These are phyloP conservation scores for Drosophila infuscata DNA, from an alignment of 2,888 invertebrate species.

Conservation along the genomic window DNA sequence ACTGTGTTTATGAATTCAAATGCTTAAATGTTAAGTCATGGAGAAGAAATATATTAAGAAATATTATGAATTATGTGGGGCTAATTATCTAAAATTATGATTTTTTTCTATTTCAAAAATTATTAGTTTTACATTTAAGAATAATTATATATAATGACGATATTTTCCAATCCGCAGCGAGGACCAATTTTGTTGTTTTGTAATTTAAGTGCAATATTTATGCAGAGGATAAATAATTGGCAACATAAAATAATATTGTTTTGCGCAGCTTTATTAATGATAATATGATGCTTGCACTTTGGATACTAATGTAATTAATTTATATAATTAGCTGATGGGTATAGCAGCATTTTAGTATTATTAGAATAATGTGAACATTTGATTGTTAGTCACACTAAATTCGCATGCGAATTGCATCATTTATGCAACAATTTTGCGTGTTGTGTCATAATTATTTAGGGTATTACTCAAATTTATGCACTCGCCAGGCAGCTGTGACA, in stretches of 20 bases:
- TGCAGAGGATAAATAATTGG: neutral
- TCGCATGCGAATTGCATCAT: conserved; percentile 40
- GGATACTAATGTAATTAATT: conserved; percentile 12
- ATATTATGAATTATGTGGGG: neutral
- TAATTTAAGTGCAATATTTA: neutral
- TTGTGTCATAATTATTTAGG: conserved; percentile 48
- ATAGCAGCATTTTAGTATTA: neutral
- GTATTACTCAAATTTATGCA: conserved; percentile 37
- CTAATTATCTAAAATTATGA: too few relatives aligned
- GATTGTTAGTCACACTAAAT: conserved; percentile 8
- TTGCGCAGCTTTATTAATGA: neutral
- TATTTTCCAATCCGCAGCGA: neutral
- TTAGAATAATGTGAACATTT: conserved; percentile 6
- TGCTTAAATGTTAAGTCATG: neutral
- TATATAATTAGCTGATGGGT: conserved; percentile 6
- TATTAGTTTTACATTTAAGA: neutral
- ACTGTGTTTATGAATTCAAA: neutral
- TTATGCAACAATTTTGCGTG: conserved; percentile 47
- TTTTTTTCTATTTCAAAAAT: neutral
- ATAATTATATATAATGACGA: neutral
- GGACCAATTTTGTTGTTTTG: neutral
- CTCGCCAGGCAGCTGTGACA: conserved; percentile 37
- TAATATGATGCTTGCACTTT: neutral
- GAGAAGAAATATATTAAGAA: neutral
- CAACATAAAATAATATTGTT: neutral